Evolutionary conservation across 1,140 invertebrate genomes (phyloP).

Genomic region (Chironomus striatipennis): DNA sequence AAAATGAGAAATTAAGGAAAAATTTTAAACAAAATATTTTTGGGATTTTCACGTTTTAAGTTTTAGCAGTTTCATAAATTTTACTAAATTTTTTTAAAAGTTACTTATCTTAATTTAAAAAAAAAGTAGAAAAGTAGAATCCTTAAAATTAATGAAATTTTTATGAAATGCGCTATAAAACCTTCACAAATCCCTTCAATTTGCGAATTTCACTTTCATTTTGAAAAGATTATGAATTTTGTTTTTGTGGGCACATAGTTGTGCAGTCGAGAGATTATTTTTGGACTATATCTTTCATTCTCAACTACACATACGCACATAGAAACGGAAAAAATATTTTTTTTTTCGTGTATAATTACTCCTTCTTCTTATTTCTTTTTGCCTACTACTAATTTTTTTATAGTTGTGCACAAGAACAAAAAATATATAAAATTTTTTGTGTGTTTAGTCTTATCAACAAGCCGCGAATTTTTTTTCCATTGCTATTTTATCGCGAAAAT

Average conservation of each 20-base stretch:
- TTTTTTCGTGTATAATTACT: not conserved
- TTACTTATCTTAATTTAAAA: too few species aligned
- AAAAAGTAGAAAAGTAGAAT: too few species aligned
- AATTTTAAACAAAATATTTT: too few species aligned
- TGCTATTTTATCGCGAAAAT: too few species aligned
- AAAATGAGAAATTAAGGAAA: too few species aligned
- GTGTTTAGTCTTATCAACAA: not conserved
- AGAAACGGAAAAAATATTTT: not conserved
- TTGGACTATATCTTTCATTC: not conserved
- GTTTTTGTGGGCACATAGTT: conserved; percentile 17
- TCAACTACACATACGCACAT: conserved; percentile 3
- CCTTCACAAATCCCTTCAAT: too few species aligned
- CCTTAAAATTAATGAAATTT: too few species aligned
- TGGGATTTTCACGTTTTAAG: too few species aligned
- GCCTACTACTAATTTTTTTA: not conserved
- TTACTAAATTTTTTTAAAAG: too few species aligned
- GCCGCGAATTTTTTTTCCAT: not conserved
- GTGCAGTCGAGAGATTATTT: conserved; percentile 16
- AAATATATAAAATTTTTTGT: not conserved
- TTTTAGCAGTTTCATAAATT: too few species aligned
- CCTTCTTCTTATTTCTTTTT: not conserved
- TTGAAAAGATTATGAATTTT: conserved; percentile 1
- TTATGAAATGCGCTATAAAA: too few species aligned
- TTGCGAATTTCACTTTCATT: not conserved
- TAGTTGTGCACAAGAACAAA: conserved; percentile 7